A percentile compares a stretch with the other conserved stretches of the same genome.
These are phyloP conservation scores for Holothuria scabra DNA, from an alignment of 53 echinoderm and acorn worm species.

Conservation along the genomic window DNA sequence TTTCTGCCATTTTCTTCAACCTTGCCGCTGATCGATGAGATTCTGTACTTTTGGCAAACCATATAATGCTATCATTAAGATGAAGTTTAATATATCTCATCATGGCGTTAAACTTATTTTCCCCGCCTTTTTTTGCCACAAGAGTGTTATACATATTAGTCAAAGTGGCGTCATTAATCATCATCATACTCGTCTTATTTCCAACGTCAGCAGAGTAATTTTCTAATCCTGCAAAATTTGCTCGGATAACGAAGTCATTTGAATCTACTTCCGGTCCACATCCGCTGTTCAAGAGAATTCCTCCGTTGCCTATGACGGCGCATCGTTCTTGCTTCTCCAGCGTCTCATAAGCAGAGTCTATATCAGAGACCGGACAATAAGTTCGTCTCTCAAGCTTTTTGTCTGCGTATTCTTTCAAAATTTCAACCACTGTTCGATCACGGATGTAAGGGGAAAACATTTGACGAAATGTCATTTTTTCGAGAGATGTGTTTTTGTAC, in stretches of 20 bases:
- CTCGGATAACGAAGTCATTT: slow-evolving; percentile 34
- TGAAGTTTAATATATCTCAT: not conserved
- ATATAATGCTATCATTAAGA: slow-evolving; percentile 32
- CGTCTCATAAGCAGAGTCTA: slow-evolving; percentile 1
- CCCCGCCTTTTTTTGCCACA: not conserved
- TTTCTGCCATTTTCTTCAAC: not conserved
- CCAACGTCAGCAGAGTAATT: slow-evolving; percentile 36
- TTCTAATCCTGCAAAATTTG: slow-evolving; percentile 29
- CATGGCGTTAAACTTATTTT: not conserved
- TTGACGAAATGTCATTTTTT: slow-evolving; percentile 16
- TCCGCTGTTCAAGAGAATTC: slow-evolving; percentile 16
- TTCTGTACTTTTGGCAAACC: slow-evolving; percentile 40
- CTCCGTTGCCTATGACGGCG: slow-evolving; percentile 36
- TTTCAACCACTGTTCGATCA: not conserved
- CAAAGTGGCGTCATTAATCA: slow-evolving; percentile 20
- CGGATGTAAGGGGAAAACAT: not conserved
- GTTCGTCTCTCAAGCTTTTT: slow-evolving; percentile 4
- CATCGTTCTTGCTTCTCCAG: slow-evolving; percentile 7
- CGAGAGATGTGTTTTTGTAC: not conserved
- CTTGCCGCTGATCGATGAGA: slow-evolving; percentile 20
- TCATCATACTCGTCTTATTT: slow-evolving; percentile 23
- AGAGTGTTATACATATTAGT: slow-evolving; percentile 2
- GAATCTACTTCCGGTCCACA: slow-evolving; percentile 46
- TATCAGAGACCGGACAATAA: not conserved
- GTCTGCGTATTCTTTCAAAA: not conserved